Evolutionary conservation across 1,140 invertebrate species (phyloP).

Genomic region (Heliconius melpomene): DNA sequence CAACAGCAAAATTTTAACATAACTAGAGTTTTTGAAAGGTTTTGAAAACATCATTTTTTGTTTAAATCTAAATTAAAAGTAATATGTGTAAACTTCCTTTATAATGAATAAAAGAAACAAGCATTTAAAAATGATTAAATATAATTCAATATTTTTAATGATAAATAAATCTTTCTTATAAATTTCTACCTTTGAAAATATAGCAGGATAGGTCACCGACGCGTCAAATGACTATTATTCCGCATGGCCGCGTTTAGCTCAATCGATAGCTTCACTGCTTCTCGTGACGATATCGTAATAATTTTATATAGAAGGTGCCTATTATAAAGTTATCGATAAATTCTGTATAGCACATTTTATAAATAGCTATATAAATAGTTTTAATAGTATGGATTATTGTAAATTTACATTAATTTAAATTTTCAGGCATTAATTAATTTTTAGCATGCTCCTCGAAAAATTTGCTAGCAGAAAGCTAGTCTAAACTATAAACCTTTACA

Average conservation of each 20-base stretch:
- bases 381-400: not conserved
- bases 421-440: not conserved
- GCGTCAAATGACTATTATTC: conserved; percentile 17
- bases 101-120: too few relatives aligned
- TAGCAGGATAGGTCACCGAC: conserved; percentile 19
- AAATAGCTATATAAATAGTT: not conserved
- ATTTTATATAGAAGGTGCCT: not conserved
- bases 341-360: not conserved
- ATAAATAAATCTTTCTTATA: not conserved
- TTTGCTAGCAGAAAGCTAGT: too few relatives aligned
- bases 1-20: too few relatives aligned
- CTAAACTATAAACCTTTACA: too few relatives aligned
- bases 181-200: conserved; percentile 14
- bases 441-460: too few relatives aligned
- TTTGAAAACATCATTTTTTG: too few relatives aligned
- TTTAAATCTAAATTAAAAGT: too few relatives aligned
- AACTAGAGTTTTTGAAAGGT: too few relatives aligned
- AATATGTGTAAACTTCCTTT: too few relatives aligned
- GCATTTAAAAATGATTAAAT: too few relatives aligned
- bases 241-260: conserved; percentile 16
- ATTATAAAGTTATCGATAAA: not conserved
- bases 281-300: conserved; percentile 8
- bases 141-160: not conserved
- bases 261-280: conserved; percentile 15
- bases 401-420: not conserved